phyloP scores from a whole-genome alignment of 92 coral and sea anemone species.

The Epizoanthus fatuus region DNA sequence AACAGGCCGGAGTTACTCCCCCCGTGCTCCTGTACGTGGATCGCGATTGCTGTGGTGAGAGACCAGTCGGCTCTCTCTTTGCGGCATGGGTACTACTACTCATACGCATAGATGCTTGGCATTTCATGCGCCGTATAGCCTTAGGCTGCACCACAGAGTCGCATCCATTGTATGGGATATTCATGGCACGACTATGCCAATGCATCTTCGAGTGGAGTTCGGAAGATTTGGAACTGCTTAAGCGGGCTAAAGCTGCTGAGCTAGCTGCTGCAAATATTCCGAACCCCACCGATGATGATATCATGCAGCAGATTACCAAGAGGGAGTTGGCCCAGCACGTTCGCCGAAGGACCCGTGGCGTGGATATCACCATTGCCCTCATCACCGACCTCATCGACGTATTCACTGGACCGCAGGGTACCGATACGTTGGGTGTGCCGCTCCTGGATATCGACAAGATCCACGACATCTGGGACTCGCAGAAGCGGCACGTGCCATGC shows the following conservation, averaged over 20 bases:
- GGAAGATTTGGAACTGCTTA: constrained; percentile 50
- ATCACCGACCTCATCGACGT: constrained; percentile 47
- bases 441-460: constrained; percentile 47
- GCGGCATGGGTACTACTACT: constrained; percentile 37
- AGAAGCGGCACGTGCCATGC: constrained; percentile 9
- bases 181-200: constrained; percentile 59
- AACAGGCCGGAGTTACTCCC: constrained; percentile 47
- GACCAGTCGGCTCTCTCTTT: constrained; percentile 43
- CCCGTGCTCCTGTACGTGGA: constrained; percentile 65
- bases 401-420: constrained; percentile 62
- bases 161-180: constrained; percentile 68
- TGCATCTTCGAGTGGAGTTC: constrained; percentile 50
- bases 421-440: constrained; percentile 67
- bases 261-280: not conserved
- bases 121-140: constrained; percentile 61
- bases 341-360: constrained; percentile 51
- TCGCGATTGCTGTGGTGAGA: constrained; percentile 73
- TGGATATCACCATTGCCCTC: too few relatives aligned
- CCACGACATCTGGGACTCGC: constrained; percentile 36
- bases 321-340: constrained; percentile 68
- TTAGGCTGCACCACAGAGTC: constrained; percentile 68
- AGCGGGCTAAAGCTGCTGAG: constrained; percentile 31
- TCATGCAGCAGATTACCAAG: constrained; percentile 35
- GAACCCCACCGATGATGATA: constrained; percentile 47
- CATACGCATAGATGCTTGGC: constrained; percentile 59